These are phyloP conservation scores for Columba livia DNA, from an alignment of 2,113 vertebrate genomes.

Conservation along the genomic window DNA sequence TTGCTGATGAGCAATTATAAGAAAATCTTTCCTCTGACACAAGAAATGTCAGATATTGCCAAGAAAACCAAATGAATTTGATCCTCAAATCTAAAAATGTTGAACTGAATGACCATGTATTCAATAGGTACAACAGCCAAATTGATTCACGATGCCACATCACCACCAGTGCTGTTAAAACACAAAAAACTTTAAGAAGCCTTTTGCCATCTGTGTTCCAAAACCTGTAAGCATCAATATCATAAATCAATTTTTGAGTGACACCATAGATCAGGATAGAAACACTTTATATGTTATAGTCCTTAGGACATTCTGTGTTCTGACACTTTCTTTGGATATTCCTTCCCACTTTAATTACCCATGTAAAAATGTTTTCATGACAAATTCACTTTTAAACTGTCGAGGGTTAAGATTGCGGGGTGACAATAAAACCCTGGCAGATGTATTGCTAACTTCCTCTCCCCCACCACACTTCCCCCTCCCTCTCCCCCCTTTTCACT, in stretches of 20 bases:
- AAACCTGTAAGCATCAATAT: not conserved
- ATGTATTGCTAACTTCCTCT: no score
- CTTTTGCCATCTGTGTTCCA: not conserved
- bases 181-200: not conserved
- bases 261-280: not conserved
- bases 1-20: not conserved
- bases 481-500: no score
- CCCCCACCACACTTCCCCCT: no score
- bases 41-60: not conserved
- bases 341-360: not conserved
- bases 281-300: not conserved
- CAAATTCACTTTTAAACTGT: not conserved
- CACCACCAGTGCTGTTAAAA: not conserved
- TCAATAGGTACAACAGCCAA: not conserved
- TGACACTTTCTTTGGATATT: not conserved
- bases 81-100: not conserved
- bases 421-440: no score
- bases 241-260: not conserved
- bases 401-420: no score
- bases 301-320: not conserved
- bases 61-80: not conserved
- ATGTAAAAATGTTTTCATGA: not conserved
- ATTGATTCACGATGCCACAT: not conserved
- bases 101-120: not conserved
- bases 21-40: not conserved